These are phyloP conservation scores for Tipula helvola DNA, from an alignment of 2,888 invertebrate genomes.

Conservation along the genomic window DNA sequence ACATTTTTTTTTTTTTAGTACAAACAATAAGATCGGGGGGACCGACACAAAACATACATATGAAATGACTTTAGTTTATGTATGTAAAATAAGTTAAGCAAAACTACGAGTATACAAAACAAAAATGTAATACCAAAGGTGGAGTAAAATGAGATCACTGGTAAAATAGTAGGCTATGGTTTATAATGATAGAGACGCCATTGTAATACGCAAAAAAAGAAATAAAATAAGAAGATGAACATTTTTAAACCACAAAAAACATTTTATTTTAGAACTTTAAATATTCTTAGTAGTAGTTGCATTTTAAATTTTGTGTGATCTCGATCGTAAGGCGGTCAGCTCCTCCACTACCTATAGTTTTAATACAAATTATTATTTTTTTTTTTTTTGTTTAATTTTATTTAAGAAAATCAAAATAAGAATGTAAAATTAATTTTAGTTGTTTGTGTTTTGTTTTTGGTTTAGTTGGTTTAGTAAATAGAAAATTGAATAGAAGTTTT, in stretches of 20 bases:
- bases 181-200: background rate
- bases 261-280: background rate
- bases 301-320: slow-evolving; percentile 12
- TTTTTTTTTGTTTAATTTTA: background rate
- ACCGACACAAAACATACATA: background rate
- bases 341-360: background rate
- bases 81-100: background rate
- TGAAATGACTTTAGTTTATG: background rate
- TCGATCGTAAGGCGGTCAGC: slow-evolving; percentile 9
- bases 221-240: background rate
- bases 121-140: background rate
- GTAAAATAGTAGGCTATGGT: background rate
- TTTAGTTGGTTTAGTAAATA: background rate
- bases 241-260: background rate
- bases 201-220: background rate
- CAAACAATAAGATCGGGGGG: background rate
- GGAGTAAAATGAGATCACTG: background rate
- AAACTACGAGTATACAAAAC: background rate
- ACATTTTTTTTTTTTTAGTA: background rate
- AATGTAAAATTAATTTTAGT: background rate
- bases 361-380: background rate
- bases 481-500: background rate
- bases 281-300: slow-evolving; percentile 11
- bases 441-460: background rate
- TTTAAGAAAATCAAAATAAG: background rate